These are phyloP conservation scores for Drosophila paracracens DNA, from an alignment of 2,888 invertebrate species.

Conservation along the genomic window DNA sequence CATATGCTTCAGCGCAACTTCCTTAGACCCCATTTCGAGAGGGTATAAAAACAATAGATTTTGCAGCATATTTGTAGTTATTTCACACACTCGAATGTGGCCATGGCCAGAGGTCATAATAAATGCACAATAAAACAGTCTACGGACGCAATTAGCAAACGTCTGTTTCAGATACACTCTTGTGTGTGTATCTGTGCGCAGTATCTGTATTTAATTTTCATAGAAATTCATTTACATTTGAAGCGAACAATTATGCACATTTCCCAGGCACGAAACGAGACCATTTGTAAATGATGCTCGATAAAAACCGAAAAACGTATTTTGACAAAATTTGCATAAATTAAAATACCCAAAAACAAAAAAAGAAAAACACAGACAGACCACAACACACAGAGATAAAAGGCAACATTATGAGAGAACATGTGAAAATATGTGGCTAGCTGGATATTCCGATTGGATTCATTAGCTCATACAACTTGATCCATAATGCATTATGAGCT, in stretches of 20 bases:
- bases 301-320: constrained; percentile 60
- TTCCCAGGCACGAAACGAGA: constrained; percentile 55
- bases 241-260: constrained; percentile 72
- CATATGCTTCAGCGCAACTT: neutral
- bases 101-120: constrained; percentile 15
- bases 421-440: neutral
- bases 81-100: constrained; percentile 1
- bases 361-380: constrained; percentile 13
- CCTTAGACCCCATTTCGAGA: neutral
- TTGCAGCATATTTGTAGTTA: neutral
- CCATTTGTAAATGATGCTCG: constrained; percentile 77
- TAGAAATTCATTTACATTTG: constrained; percentile 79
- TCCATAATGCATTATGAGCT: constrained; percentile 41
- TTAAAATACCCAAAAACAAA: constrained; percentile 48
- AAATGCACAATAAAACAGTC: constrained; percentile 15
- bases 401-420: neutral
- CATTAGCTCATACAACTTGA: constrained; percentile 20
- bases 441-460: constrained; percentile 5
- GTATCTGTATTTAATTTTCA: constrained; percentile 63
- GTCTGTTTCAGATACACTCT: constrained; percentile 41
- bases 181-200: constrained; percentile 1
- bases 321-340: constrained; percentile 71
- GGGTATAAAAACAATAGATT: neutral
- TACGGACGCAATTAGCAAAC: constrained; percentile 64
- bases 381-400: constrained; percentile 12